Base-by-base conservation (phyloP, 2,888 invertebrate genomes). In the Parapristionchus giblindavisi region DNA sequence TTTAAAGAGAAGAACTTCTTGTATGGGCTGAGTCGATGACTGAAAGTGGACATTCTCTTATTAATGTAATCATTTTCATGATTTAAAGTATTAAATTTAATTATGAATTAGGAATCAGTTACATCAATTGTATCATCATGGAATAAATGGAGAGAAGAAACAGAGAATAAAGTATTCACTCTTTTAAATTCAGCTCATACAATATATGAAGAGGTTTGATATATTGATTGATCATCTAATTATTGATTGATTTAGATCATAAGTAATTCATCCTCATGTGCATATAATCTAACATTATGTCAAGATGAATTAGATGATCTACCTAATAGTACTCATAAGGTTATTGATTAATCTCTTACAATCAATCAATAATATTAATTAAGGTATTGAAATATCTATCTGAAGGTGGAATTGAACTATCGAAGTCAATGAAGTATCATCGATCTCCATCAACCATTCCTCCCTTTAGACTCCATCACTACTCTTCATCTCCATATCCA, bases 111-210 rank as follows among this genome's bases (percentile, higher is more conserved):
- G 65, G 32, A 65, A 21, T 43, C 40, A 43, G 65, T 65, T 1
- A 65, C 14, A 48, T 29, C 34, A 11, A 27, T 65, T 29, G 36
- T 65, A 29, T n/a, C 34, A 27, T 34, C 29, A 27, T 65, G 65
- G 65, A 48, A 65, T n/a, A 21, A 65, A 29, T 65, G 65, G 65
- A 65, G 40, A 27, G 24, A 65, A 29, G 21, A 65, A 14, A 48
- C 65, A 27, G 43, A 65, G 21, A 34, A 61, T 14, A 3, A 38
- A 61, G 38, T 36, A 61, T 61, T 61, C 36, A 38, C 61, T 6
- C 21, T 61, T 3, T 14, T 61, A 17, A 40, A 24, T 17, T 40
- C 27, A 43, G 40, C 43, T 11, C 29, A 43, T 14, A 14, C n/a
- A 8, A 36, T 65, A n/a, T 65, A 65, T 29, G 48, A 34, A 17